These are phyloP conservation scores for Agrypnus murinus DNA, from an alignment of 2,888 invertebrate species.

Conservation along the genomic window DNA sequence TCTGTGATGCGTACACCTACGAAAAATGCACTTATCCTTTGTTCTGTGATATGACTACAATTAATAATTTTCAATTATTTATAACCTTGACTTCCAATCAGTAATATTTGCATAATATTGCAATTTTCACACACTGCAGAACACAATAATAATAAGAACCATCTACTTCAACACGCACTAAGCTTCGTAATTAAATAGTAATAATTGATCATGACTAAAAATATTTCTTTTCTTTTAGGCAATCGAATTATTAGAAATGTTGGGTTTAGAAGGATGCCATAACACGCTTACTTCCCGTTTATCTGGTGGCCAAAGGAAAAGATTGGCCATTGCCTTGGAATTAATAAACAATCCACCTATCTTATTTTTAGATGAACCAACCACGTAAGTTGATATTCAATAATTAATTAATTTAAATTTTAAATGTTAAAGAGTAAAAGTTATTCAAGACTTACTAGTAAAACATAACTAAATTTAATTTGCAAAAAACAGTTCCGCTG, in stretches of 20 bases:
- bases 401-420: background rate
- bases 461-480: too few species aligned
- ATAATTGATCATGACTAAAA: too few species aligned
- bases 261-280: slow-evolving; percentile 88
- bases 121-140: slow-evolving; percentile 2
- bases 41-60: slow-evolving; percentile 2
- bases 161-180: too few species aligned
- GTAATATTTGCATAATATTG: background rate
- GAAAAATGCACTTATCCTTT: background rate
- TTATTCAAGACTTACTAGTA: too few species aligned
- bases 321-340: slow-evolving; percentile 95
- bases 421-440: too few species aligned
- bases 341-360: slow-evolving; percentile 96
- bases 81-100: slow-evolving; percentile 3
- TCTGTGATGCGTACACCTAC: background rate
- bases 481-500: background rate
- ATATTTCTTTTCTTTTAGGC: slow-evolving; percentile 77
- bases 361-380: slow-evolving; percentile 96
- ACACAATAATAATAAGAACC: too few species aligned
- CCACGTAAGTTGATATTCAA: slow-evolving; percentile 80
- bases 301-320: slow-evolving; percentile 95
- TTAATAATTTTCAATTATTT: slow-evolving; percentile 3
- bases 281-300: slow-evolving; percentile 86
- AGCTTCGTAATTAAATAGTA: too few species aligned
- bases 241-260: slow-evolving; percentile 87